Evolutionary conservation across 1,140 invertebrate genomes (phyloP), one percentile per base, ranked within the genome.

Genomic region (Listronotus oregonensis): DNA sequence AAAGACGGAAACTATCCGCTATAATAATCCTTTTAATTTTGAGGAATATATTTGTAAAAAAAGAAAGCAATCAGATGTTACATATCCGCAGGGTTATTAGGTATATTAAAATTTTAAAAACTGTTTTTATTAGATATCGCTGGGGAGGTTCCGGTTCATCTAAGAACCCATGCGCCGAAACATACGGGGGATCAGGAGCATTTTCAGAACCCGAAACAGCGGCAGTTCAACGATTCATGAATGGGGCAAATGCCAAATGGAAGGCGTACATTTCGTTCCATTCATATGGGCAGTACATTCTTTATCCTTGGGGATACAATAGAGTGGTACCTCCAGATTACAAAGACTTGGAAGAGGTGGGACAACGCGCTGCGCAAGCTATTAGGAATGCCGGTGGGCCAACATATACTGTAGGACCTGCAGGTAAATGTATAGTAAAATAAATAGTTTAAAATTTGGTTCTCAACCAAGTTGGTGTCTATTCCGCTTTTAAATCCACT

Each of bases 121-220:
- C n/a, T 51, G 18, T 39, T 14, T 42, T 57, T 77, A 75, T 12
- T 58, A 86, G 85, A 61, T 89, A 90, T 71, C 86, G 89, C 58
- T 95, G 92, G 92, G 90, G 89, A 34, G 85, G 85, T 31, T 84
- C 86, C 70, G 93, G 94, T 3, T 86, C 92, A 11, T 94, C 91
- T n/a, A 86, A 82, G n/a, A 90, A 94, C 79, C 91, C 92, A 0
- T 98, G 96, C 77, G 87, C 89, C 18, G 92, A 96, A 67, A 94
- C 90, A 1, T 99, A 91, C 78, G 87, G 90, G n/a, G 96, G 97
- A n/a, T 82, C 85, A 0, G 79, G 82, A 6, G 85, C 95, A 0
- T 97, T 97, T 78, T 97, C 94, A 0, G 96, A 98, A 81, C 91
- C 92, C 0, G 96, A 98, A 81, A 93, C 93, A 5, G 83, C 82